Base-by-base conservation (phyloP, 2,113 vertebrate genomes). In the Holacanthus passer region DNA sequence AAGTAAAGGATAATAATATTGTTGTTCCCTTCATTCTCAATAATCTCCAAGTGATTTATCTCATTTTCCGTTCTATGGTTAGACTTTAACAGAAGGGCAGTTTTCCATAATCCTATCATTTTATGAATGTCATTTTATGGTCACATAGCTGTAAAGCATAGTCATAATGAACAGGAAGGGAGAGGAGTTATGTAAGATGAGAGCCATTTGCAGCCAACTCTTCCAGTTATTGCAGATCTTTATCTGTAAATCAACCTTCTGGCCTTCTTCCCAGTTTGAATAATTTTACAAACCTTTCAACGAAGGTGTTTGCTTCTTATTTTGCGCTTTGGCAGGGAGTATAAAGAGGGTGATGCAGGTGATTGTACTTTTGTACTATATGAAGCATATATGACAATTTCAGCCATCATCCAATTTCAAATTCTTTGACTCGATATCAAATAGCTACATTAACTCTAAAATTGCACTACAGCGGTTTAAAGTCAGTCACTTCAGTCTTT, bases 61-160 rank as follows among this genome's bases (percentile, higher is more conserved):
- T 37, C 7, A 9, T 80, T 64, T 66, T 74, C 45, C 37, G 52
- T 24, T 59, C 68, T 56, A 19, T 74, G 13, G 78, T 88, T 86
- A 73, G 6, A 73, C 6, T 75, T 88, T 88, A 89, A 83, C 79
- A 82, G 69, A 68, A 5, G 16, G 7, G 24, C 52, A 17, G 7
- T 77, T 82, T 56, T 43, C 22, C 39, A 20, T 55, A 35, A 79
- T 48, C 31, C 48, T 59, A 22, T 3, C 35, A 45, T 47, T 79
- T 73, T 66, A 70, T 79, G 81, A 73, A 56, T 9, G 20, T 13
- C 16, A 68, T 72, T 84, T 84, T 81, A 83, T 76, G 70, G 56
- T 62, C 20, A 19, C 1, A 27, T 41, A 35, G 73, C 65, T 75
- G n/a, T 75, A 87, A 85, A 84, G 50, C 9, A 67, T 3, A 60